Percentiles rank a stretch among this genome's conserved stretches.
Evolutionary conservation across 1,140 invertebrate species (phyloP).

Genomic region (Helicoverpa armigera): DNA sequence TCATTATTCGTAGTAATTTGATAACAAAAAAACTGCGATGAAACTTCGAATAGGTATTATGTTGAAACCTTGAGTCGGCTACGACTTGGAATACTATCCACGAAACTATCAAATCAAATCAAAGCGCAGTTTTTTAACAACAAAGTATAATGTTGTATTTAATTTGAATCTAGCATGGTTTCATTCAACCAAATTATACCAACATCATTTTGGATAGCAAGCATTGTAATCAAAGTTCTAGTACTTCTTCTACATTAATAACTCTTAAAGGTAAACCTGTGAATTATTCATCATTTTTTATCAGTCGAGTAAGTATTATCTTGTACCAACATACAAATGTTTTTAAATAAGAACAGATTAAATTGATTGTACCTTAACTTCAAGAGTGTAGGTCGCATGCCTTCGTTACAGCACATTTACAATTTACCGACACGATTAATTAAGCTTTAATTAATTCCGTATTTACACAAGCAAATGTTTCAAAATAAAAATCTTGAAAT

Average conservation of each 20-base stretch:
- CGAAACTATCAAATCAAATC: too few species aligned
- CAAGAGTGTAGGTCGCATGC: slow-evolving; percentile 28
- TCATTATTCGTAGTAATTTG: slow-evolving; percentile 39
- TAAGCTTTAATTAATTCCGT: slow-evolving; percentile 34
- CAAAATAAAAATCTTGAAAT: slow-evolving; percentile 43
- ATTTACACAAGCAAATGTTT: slow-evolving; percentile 41
- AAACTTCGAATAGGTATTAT: slow-evolving; percentile 17
- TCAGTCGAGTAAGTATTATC: background rate
- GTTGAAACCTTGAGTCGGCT: background rate
- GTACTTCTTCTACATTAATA: too few species aligned
- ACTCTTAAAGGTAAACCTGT: too few species aligned
- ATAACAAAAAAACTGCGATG: slow-evolving; percentile 28
- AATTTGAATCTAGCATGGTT: too few species aligned
- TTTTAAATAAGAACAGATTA: slow-evolving; percentile 15
- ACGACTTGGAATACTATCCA: background rate
- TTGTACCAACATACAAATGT: background rate
- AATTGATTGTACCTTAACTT: slow-evolving; percentile 36
- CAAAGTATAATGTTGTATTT: too few species aligned
- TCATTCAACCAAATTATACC: too few species aligned
- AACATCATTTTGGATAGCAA: too few species aligned
- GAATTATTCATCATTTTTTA: background rate
- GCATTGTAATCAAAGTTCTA: too few species aligned
- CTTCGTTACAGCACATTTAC: slow-evolving; percentile 26
- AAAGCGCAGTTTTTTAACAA: too few species aligned
- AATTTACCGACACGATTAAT: slow-evolving; percentile 36